Percentiles rank a stretch among this genome's conserved stretches.
These are phyloP conservation scores for Tylochromis polylepis DNA, from an alignment of 2,113 vertebrate species.

Conservation along the genomic window DNA sequence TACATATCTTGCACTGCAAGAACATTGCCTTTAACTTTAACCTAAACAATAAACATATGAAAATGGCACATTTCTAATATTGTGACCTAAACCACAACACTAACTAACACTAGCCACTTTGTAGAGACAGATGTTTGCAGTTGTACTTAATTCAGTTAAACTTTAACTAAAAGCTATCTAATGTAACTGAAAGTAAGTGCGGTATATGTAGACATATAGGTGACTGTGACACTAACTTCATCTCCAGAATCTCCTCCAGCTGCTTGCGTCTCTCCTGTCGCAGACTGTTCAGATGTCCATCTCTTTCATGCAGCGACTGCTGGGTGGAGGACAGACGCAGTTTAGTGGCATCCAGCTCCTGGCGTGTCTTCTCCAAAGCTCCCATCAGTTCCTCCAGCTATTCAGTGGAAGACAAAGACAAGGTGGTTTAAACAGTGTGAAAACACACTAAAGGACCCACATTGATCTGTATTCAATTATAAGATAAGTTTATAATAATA, in stretches of 20 bases:
- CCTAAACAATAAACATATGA: neutral
- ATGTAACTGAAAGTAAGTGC: neutral
- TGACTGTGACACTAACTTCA: slow-evolving; percentile 84
- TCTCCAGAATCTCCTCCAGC: slow-evolving; percentile 94
- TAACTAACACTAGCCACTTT: neutral
- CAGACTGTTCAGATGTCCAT: slow-evolving; percentile 85
- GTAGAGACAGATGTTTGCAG: neutral
- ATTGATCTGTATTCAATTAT: neutral
- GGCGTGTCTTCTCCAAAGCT: slow-evolving; percentile 88
- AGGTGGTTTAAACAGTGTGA: neutral
- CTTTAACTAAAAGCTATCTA: neutral
- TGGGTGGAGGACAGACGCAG: slow-evolving; percentile 89
- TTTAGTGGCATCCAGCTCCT: slow-evolving; percentile 91
- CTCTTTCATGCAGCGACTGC: slow-evolving; percentile 87
- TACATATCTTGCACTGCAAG: neutral
- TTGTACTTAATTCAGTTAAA: neutral
- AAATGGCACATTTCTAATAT: neutral
- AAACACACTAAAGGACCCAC: neutral
- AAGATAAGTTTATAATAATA: neutral
- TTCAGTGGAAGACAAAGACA: neutral
- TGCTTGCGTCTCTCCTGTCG: slow-evolving; percentile 88
- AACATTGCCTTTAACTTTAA: neutral
- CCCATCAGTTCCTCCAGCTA: slow-evolving; percentile 93
- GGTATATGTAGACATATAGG: neutral
- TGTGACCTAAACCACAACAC: neutral